phyloP scores from a whole-genome alignment of 1,140 invertebrate species.

The Aricia agestis region DNA sequence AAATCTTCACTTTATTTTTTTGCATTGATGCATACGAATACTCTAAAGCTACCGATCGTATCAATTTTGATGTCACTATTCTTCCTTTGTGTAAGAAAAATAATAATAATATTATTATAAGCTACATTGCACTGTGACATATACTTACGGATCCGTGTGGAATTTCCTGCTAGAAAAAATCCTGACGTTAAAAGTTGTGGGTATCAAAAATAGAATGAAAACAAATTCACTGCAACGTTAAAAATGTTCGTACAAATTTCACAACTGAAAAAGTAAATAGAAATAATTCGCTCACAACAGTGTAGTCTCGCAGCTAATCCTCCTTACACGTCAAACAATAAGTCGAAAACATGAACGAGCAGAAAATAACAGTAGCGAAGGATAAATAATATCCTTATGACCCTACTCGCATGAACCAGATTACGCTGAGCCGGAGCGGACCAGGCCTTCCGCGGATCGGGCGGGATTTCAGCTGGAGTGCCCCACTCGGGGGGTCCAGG shows the following conservation, averaged over 20 bases:
- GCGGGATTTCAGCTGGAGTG: not conserved
- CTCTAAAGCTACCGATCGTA: too few relatives aligned
- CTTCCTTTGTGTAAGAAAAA: too few relatives aligned
- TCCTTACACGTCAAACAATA: not conserved
- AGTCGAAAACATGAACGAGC: conserved; percentile 2
- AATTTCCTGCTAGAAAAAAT: too few relatives aligned
- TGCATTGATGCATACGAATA: too few relatives aligned
- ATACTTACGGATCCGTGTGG: too few relatives aligned
- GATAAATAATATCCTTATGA: conserved; percentile 15
- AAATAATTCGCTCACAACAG: not conserved
- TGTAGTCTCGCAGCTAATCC: not conserved
- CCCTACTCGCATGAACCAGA: not conserved
- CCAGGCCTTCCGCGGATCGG: not conserved
- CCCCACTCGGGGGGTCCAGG: not conserved
- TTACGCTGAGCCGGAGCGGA: not conserved
- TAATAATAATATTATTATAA: too few relatives aligned
- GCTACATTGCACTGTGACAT: too few relatives aligned
- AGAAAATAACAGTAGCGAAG: not conserved
- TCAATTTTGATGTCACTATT: too few relatives aligned
- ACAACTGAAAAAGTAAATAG: not conserved
- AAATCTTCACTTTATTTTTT: too few relatives aligned
- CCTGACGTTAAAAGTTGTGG: too few relatives aligned
- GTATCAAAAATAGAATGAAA: not conserved
- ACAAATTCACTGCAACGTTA: not conserved
- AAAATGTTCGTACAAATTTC: not conserved